phyloP scores from a whole-genome alignment of 1,140 invertebrate species.

The Trypoxylus dichotomus region DNA sequence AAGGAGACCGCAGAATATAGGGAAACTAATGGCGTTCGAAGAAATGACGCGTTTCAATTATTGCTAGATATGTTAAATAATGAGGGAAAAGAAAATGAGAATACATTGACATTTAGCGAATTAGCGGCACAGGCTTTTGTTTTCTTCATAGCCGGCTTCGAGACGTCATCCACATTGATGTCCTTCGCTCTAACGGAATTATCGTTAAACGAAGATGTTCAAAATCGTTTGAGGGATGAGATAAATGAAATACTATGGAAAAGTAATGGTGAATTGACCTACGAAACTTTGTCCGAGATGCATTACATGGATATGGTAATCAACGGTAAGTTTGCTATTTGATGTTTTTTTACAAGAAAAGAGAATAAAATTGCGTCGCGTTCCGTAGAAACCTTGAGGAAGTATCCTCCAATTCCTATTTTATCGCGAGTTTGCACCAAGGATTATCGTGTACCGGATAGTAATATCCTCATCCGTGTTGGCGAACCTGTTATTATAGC shows the following conservation, averaged over 20 bases:
- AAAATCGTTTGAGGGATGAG: constrained; percentile 52
- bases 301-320: constrained; percentile 65
- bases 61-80: constrained; percentile 33
- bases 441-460: constrained; percentile 22
- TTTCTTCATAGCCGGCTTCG: constrained; percentile 67
- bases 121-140: constrained; percentile 59
- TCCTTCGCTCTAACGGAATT: constrained; percentile 53
- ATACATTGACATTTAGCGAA: constrained; percentile 15
- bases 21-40: constrained; percentile 29
- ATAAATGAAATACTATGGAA: constrained; percentile 41
- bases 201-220: constrained; percentile 59
- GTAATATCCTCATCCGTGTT: background rate
- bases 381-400: constrained; percentile 26
- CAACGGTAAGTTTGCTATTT: background rate
- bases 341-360: no score
- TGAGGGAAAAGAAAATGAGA: background rate
- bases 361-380: background rate
- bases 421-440: constrained; percentile 8
- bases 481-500: background rate
- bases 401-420: background rate
- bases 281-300: constrained; percentile 59
- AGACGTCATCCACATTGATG: constrained; percentile 55
- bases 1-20: constrained; percentile 39
- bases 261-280: constrained; percentile 54
- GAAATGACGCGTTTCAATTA: constrained; percentile 41